Conservation (phyloP, 2,797 vertebrate species). For the Pangasius mekongensis region DNA sequence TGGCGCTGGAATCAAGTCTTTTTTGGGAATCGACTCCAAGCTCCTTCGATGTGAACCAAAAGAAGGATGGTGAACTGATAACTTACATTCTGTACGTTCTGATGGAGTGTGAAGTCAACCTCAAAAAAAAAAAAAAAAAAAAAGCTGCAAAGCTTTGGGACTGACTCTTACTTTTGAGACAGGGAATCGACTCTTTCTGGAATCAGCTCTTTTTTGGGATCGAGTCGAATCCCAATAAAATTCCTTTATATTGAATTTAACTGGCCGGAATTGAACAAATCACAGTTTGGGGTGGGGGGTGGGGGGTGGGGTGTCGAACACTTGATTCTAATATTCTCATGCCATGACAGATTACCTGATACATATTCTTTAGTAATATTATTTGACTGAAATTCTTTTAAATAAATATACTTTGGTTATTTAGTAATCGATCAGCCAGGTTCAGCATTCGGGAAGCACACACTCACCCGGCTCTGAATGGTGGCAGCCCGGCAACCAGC, state of each 20-base stretch:
- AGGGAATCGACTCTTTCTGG: not conserved
- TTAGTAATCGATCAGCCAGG: not conserved
- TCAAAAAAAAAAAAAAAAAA: not conserved
- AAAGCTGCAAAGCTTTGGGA: not conserved
- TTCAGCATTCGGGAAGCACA: not conserved
- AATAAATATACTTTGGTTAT: not conserved
- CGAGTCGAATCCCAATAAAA: not conserved
- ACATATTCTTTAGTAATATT: too few relatives aligned
- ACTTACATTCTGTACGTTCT: not conserved
- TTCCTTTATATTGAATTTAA: not conserved
- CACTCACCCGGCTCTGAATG: constrained; percentile 96
- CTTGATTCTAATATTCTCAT: not conserved
- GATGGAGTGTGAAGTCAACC: not conserved
- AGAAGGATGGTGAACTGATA: not conserved
- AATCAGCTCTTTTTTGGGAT: not conserved
- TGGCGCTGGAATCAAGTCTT: not conserved
- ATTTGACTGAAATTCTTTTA: not conserved
- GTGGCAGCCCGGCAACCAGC: constrained; percentile 96
- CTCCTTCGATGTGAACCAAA: not conserved
- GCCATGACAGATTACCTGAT: not conserved
- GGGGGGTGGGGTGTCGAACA: too few relatives aligned
- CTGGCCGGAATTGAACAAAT: not conserved
- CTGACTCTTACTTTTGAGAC: not conserved
- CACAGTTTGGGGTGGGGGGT: too few relatives aligned
- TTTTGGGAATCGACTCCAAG: not conserved